Evolutionary conservation across 1,140 invertebrate species (phyloP), one percentile per base, ranked within the genome.

Genomic region (Danaus melanippus): DNA sequence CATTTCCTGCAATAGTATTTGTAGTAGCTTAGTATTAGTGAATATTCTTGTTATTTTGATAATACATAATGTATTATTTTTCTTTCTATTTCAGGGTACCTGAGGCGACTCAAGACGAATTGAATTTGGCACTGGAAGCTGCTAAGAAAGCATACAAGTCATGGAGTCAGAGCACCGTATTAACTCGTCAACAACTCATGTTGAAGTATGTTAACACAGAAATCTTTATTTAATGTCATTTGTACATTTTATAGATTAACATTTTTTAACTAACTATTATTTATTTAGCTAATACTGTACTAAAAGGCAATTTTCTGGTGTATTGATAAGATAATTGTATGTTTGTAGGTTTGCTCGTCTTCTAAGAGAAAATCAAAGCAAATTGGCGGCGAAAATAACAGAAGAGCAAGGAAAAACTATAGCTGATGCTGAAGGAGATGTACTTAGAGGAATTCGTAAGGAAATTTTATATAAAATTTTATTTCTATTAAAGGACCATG

Each of bases 391-490:
- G 57, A 97, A 93, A 77, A 95, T 99, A 41, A 99, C 98, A 9
- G 86, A 90, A 67, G 98, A 99, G 88, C 98, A 99, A 88, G 98
- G 98, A 17, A 99, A 99, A 86, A 99, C 98, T 0, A 88, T 97
- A 48, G 91, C 92, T 12, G 98, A 99, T 89, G 98, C 98, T 17
- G 97, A 99, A 81, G 98, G 98, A 48, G 98, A 99, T 89, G 98
- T 99, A 5, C 90, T 98, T 46, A 90, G 98, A 77, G 98, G 98
- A 53, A 90, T 99, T 55, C 98, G 96, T 97, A 67, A 79, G 81
- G 81, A 60, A 10, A 42, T 48, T 21, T 43, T 9, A 15, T 50
- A 50, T 46, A 10, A 48, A 52, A 11, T 21, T 21, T 21, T 41
- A 9, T 40, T 40, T n/a, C n/a, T n/a, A n/a, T n/a, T n/a, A n/a